Evolutionary conservation across 2,113 vertebrate species (phyloP), one percentile per base, ranked within the genome.

Genomic region (Pheucticus melanocephalus): DNA sequence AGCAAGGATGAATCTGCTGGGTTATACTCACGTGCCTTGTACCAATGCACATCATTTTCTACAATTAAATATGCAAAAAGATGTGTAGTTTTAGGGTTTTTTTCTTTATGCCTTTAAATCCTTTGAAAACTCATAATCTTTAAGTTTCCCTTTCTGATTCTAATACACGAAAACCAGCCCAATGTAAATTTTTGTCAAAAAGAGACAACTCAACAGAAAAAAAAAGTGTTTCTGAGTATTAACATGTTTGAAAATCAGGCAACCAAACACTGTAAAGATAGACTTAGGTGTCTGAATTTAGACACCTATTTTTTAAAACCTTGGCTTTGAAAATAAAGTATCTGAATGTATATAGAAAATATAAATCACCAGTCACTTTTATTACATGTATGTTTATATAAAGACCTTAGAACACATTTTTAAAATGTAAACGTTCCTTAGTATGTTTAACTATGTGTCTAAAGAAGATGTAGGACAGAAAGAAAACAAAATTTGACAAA

Each of bases 401-500:
- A 90, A 81, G 69, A 96, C 88, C 86, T 69, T 71, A 93, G 88
- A 94, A 96, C 81, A 97, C 33, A 40, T 93, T 95, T 96, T 93
- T 77, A 96, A 95, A 93, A 37, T 45, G 91, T 95, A 94, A 97
- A 96, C 86, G 25, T 95, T 94, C 78, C 95, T 94, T 97, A 92
- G 84, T 92, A 85, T 96, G 92, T 97, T 97, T 97, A 96, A 95
- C 90, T 95, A 76, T 42, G 88, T 96, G 96, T 97, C 95, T 78
- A 73, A 91, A 59, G 91, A 89, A 95, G 94, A 97, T 33, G 82
- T 93, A 95, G 94, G 86, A 87, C 68, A 95, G 97, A 97, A 95
- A 96, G 96, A 92, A 95, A 97, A 95, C 87, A 96, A 91, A 94
- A 97, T 91, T 96, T 94, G 94, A 97, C 94, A 95, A 97, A 94